These are phyloP conservation scores for Smutsia temminckii DNA, from an alignment of 2,797 vertebrate species.

Conservation along the genomic window DNA sequence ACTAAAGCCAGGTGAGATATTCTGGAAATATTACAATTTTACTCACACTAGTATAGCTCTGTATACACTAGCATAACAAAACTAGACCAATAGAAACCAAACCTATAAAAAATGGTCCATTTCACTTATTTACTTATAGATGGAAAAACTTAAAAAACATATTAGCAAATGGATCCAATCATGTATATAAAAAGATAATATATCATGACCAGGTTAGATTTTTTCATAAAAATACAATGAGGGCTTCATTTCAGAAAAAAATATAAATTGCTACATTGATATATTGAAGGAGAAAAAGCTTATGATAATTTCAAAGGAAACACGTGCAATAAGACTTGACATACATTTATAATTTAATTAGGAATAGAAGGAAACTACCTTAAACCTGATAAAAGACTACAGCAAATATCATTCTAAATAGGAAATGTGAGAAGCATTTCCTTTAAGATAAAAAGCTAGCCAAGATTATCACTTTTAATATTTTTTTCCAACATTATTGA, in stretches of 20 bases:
- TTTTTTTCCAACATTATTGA: neutral
- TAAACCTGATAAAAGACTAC: neutral
- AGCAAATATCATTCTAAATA: neutral
- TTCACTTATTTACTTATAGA: neutral
- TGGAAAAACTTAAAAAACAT: neutral
- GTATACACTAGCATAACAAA: neutral
- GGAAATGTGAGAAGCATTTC: neutral
- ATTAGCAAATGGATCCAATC: neutral
- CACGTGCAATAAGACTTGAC: neutral
- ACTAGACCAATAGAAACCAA: neutral
- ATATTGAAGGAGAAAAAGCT: neutral
- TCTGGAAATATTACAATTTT: too few relatives aligned
- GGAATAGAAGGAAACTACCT: neutral
- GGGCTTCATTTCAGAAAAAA: neutral
- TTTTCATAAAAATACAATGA: neutral
- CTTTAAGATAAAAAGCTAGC: neutral
- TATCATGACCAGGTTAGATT: neutral
- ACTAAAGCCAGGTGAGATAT: too few relatives aligned
- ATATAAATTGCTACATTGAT: slow-evolving; percentile 11
- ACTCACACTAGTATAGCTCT: neutral
- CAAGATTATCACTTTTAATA: neutral
- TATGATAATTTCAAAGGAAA: neutral
- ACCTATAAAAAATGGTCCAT: neutral
- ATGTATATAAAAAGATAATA: neutral
- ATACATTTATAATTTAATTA: neutral